Percentiles rank a stretch among this genome's conserved stretches.
Conservation (phyloP, 2,797 vertebrate genomes). For the Phrynocephalus vlangalii region DNA sequence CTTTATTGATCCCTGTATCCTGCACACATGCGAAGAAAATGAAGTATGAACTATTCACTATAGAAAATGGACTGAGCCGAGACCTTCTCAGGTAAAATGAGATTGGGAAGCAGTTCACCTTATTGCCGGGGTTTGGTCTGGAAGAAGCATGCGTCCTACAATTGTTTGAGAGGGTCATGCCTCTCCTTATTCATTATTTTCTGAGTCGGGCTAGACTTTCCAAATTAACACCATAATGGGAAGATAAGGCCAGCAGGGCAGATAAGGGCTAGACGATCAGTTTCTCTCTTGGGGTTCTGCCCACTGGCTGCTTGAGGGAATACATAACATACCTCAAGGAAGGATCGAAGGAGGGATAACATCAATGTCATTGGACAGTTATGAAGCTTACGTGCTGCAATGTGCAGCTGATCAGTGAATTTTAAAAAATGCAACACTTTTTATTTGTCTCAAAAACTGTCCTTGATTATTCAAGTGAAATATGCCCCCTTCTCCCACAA, state of each 20-base stretch:
- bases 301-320: neutral
- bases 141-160: neutral
- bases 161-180: neutral
- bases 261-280: neutral
- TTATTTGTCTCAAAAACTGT: neutral
- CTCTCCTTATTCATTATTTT: neutral
- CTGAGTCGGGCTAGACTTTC: neutral
- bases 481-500: neutral
- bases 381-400: neutral
- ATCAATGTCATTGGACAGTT: neutral
- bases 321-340: neutral
- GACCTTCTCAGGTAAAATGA: conserved; percentile 42
- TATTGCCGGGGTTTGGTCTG: neutral
- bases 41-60: conserved; percentile 22
- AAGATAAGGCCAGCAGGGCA: neutral
- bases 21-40: conserved; percentile 49
- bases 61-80: conserved; percentile 34
- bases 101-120: neutral
- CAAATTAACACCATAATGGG: neutral
- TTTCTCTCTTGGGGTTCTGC: neutral
- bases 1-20: conserved; percentile 22
- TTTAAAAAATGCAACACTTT: too few relatives aligned
- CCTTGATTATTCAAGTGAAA: neutral
- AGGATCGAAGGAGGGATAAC: neutral
- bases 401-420: neutral